These are phyloP conservation scores for Stenodera caucasica DNA, from an alignment of 2,888 invertebrate genomes.

Conservation along the genomic window DNA sequence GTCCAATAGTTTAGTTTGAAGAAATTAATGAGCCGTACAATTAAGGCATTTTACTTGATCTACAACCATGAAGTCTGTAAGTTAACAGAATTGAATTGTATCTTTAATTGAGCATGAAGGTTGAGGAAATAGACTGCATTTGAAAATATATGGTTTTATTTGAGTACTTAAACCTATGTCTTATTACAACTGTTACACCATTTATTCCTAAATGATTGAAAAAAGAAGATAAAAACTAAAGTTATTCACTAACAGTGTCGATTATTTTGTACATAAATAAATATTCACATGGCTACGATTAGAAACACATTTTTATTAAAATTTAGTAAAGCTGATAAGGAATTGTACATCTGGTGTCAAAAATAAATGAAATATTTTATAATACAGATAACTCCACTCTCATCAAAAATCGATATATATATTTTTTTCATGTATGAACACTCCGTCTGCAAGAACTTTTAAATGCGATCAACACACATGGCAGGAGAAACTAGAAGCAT, in stretches of 20 bases:
- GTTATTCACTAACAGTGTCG: conserved; percentile 24
- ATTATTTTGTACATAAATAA: conserved; percentile 29
- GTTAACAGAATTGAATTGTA: too few species aligned
- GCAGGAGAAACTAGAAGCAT: conserved; percentile 49
- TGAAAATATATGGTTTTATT: conserved; percentile 47
- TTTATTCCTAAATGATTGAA: conserved; percentile 33
- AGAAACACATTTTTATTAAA: conserved; percentile 27
- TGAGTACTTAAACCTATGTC: conserved; percentile 42
- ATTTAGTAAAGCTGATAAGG: conserved; percentile 41
- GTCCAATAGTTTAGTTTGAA: too few species aligned
- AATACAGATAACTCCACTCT: conserved; percentile 41
- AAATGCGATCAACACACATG: conserved; percentile 55
- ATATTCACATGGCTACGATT: conserved; percentile 29
- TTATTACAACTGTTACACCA: conserved; percentile 40
- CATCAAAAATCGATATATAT: conserved; percentile 37
- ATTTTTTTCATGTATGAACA: conserved; percentile 45
- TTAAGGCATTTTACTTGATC: too few species aligned
- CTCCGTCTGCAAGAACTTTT: conserved; percentile 54
- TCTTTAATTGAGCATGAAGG: too few species aligned
- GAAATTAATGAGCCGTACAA: too few species aligned
- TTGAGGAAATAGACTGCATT: too few species aligned
- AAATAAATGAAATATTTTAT: conserved; percentile 22
- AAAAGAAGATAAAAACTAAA: conserved; percentile 35
- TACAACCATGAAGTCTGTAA: too few species aligned
- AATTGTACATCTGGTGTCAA: conserved; percentile 49